Percentiles rank a stretch among this genome's conserved stretches.
Evolutionary conservation across 35 echinoderm and acorn worm species (phyloP).

Genomic region (Heliocidaris erythrogramma): DNA sequence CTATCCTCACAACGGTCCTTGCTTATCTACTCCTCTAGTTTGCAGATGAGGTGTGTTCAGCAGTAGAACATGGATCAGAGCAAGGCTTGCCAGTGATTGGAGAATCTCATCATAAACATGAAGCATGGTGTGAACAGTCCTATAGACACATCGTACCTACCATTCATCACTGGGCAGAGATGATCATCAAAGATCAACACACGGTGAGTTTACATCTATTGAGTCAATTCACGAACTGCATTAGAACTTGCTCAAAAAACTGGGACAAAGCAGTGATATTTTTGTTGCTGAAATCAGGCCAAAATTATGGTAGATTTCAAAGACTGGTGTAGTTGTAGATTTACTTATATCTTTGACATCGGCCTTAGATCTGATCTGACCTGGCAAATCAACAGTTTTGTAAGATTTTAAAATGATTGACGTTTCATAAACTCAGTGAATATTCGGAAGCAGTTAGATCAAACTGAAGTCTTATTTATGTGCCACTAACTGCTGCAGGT

Average conservation of each 20-base stretch:
- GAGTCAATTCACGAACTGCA: not conserved
- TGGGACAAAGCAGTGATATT: not conserved
- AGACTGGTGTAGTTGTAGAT: too few species aligned
- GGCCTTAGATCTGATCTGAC: too few species aligned
- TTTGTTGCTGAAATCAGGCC: too few species aligned
- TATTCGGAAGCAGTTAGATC: too few species aligned
- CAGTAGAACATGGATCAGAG: not conserved
- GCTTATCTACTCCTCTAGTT: not conserved
- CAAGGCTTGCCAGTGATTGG: conserved; percentile 27
- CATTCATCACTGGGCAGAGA: conserved; percentile 51
- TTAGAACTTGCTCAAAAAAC: not conserved
- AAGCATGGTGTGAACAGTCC: conserved; percentile 63
- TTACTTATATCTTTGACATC: too few species aligned
- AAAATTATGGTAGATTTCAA: too few species aligned
- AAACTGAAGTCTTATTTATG: too few species aligned
- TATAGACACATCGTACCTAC: conserved; percentile 56
- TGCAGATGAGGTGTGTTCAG: conserved; percentile 24
- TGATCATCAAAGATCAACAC: conserved; percentile 19
- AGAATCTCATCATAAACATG: conserved; percentile 45
- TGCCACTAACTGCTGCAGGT: too few species aligned
- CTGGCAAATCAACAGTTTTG: too few species aligned
- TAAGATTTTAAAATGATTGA: too few species aligned
- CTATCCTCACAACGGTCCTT: too few species aligned
- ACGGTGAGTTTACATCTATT: not conserved
- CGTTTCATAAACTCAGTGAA: too few species aligned